phyloP scores from a whole-genome alignment of 2,113 vertebrate species.

The Rhinolophus sinicus region DNA sequence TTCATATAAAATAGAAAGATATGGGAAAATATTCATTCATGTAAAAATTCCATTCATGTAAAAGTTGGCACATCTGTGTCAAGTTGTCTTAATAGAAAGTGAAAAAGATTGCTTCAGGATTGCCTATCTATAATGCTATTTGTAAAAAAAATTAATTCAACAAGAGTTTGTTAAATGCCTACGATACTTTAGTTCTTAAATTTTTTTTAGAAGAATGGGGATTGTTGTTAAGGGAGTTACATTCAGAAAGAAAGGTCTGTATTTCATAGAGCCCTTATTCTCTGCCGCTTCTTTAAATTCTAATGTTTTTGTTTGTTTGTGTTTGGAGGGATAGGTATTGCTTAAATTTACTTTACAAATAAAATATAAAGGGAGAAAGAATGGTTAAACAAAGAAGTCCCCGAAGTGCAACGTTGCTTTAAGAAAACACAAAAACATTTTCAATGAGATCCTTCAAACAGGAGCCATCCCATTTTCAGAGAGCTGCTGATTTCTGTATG shows the following conservation, averaged over 20 bases:
- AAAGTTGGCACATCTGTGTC: neutral
- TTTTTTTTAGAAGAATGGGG: neutral
- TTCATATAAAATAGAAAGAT: slow-evolving; percentile 25
- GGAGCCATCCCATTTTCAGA: fast-evolving
- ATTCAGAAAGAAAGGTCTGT: neutral
- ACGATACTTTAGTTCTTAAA: neutral
- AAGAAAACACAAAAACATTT: slow-evolving; percentile 14
- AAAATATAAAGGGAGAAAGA: slow-evolving; percentile 24
- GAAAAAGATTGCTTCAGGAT: neutral
- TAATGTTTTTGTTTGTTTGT: neutral
- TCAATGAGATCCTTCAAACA: neutral
- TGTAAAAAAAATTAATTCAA: slow-evolving; percentile 13
- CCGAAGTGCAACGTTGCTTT: neutral
- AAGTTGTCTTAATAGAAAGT: neutral
- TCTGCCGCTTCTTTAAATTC: slow-evolving; percentile 25
- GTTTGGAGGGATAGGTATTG: fast-evolving
- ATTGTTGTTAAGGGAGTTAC: neutral
- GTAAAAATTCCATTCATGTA: neutral
- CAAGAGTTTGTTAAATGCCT: neutral
- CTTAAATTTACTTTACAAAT: slow-evolving; percentile 21
- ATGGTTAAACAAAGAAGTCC: neutral
- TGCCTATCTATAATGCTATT: neutral
- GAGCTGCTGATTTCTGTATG: neutral
- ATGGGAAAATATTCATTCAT: slow-evolving; percentile 1
- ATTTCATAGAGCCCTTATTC: neutral